phyloP scores from a whole-genome alignment of 23 tunicate genomes.

The Halocynthia aurantium region DNA sequence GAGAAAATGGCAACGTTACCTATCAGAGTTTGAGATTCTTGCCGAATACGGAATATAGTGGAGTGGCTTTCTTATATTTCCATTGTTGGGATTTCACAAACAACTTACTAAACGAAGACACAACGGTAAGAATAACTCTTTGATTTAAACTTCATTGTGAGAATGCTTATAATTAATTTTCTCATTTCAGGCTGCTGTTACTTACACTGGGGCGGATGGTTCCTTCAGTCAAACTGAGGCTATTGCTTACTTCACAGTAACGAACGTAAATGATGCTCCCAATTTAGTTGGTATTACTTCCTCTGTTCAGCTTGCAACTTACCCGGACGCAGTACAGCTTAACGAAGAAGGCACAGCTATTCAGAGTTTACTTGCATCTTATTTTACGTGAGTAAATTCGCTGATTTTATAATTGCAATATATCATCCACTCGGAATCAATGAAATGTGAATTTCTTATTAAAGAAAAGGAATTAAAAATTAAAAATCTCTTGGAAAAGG shows the following conservation, averaged over 20 bases:
- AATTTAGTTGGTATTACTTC: not conserved
- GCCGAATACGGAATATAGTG: constrained; percentile 22
- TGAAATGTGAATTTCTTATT: no score
- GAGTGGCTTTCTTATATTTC: constrained; percentile 8
- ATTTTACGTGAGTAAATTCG: constrained; percentile 5
- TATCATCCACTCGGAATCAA: no score
- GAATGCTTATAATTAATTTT: not conserved
- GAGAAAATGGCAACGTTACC: constrained; percentile 8
- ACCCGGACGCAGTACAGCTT: not conserved
- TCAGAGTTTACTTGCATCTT: not conserved
- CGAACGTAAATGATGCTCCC: constrained; percentile 26
- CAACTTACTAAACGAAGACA: constrained; percentile 11
- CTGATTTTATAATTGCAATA: not conserved
- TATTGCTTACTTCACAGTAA: constrained; percentile 18
- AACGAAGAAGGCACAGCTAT: constrained; percentile 15
- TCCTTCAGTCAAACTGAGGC: constrained; percentile 32
- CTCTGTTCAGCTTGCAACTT: constrained; percentile 18
- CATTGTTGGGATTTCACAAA: constrained; percentile 43
- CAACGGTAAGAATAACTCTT: constrained; percentile 11
- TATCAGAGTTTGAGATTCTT: constrained; percentile 10
- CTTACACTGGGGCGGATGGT: constrained; percentile 18
- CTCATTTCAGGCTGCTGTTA: constrained; percentile 15
- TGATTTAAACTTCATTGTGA: not conserved
- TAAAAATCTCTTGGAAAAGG: no score
- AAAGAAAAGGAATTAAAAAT: no score